Base-by-base conservation (phyloP, 2,113 vertebrate genomes). In the Trematomus loennbergii region DNA sequence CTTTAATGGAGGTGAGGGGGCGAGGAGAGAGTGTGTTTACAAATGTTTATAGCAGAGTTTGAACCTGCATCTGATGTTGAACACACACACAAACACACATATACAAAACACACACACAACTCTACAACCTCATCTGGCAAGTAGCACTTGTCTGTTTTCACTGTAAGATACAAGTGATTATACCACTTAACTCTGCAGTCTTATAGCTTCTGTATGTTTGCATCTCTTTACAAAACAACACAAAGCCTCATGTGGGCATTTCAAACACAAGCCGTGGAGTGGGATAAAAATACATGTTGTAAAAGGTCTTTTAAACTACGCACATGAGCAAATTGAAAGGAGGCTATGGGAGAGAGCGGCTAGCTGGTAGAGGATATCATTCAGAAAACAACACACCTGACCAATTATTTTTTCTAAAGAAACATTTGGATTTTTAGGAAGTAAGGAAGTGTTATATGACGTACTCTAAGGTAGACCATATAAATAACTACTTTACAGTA, bases 181-280 rank as follows among this genome's bases (percentile, higher is more conserved):
- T 54, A 48, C 25, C 15, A 65, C 0, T 4, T 6, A 66, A 58
- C 70, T 67, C 50, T 78, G 66, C 57, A 59, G n/a, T 57, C 61
- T 72, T 78, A 84, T 36, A 78, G 78, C 85, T 87, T 73, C 80
- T 81, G 82, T 78, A 65, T 86, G 69, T 84, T 83, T 87, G 75
- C 13, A 65, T 12, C 72, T 52, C 49, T 72, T 61, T 79, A 88
- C 53, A 83, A 79, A 81, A 36, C 64, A 52, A 69, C 58, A 13
- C 18, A 46, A 68, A 66, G 46, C 74, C 8, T 17, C 53, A 49
- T 62, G 67, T 46, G n/a, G 13, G 16, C 46, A 46, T 73, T 48
- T 11, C 29, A 86, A 87, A 89, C 86, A 81, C 6, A n/a, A 55
- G 59, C 2, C 9, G 22, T n/a, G 43, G 0, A 81, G 59, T 55